These are phyloP conservation scores for Ostrea denselamellosa DNA, from an alignment of 1,140 invertebrate species.

Conservation along the genomic window DNA sequence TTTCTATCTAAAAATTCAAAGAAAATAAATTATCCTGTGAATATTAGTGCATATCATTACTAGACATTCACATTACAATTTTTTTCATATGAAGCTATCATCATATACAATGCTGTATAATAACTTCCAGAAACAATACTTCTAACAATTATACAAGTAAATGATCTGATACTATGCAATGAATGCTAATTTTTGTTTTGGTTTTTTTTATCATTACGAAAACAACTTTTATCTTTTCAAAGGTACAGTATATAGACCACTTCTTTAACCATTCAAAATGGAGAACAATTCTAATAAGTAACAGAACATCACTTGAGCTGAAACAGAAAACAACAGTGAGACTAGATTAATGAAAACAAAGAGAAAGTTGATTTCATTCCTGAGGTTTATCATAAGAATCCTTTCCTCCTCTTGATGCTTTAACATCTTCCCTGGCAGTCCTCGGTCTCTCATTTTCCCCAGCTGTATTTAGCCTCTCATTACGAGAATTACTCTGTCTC, in stretches of 20 bases:
- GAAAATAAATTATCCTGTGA: neutral
- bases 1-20: neutral
- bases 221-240: neutral
- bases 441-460: neutral
- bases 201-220: neutral
- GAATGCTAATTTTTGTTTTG: neutral
- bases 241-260: neutral
- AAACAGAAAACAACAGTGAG: constrained; percentile 6
- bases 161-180: neutral
- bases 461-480: neutral
- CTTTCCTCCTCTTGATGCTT: neutral
- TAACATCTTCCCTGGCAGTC: neutral
- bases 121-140: neutral
- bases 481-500: neutral
- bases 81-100: neutral
- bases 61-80: neutral
- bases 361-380: constrained; percentile 2
- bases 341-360: neutral
- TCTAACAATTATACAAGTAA: neutral
- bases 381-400: constrained; percentile 6
- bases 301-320: neutral
- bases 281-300: neutral
- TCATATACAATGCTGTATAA: neutral
- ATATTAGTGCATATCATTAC: neutral
- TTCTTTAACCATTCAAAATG: neutral